Conservation (phyloP, 2,888 invertebrate species). For the Globia sparganii region DNA sequence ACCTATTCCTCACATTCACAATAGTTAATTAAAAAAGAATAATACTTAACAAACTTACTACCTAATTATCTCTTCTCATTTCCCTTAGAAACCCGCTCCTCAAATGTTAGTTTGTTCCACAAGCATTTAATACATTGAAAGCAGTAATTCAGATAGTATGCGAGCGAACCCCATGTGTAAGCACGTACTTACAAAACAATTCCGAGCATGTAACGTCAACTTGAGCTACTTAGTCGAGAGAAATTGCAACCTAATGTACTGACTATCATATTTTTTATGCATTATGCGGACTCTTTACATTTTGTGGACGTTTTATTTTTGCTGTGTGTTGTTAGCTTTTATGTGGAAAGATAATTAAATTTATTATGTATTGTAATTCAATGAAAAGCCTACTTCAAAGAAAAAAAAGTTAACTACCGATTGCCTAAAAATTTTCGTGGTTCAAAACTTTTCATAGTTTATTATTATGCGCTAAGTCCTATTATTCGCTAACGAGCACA, state of each 20-base stretch:
- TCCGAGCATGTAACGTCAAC: constrained; percentile 48
- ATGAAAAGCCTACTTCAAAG: too few relatives aligned
- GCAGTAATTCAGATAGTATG: constrained; percentile 36
- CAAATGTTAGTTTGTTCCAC: not conserved
- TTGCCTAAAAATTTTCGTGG: not conserved
- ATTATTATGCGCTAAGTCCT: not conserved
- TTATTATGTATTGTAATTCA: not conserved
- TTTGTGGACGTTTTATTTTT: constrained; percentile 5
- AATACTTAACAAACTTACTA: too few relatives aligned
- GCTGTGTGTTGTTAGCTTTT: not conserved
- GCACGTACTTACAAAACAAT: constrained; percentile 58
- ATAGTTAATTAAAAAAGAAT: too few relatives aligned
- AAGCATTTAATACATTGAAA: constrained; percentile 11
- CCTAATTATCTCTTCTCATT: not conserved
- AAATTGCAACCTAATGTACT: constrained; percentile 35
- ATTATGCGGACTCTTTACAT: not conserved
- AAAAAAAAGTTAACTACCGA: not conserved
- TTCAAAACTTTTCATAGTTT: not conserved
- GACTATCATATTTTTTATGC: constrained; percentile 4
- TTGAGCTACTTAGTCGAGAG: constrained; percentile 45
- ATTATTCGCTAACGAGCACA: not conserved
- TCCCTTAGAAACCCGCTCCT: not conserved
- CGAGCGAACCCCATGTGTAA: constrained; percentile 22
- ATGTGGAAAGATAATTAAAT: not conserved
- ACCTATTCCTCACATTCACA: too few relatives aligned